These are phyloP conservation scores for Atherinomorus stipes DNA, from an alignment of 2,113 vertebrate genomes.

Conservation along the genomic window DNA sequence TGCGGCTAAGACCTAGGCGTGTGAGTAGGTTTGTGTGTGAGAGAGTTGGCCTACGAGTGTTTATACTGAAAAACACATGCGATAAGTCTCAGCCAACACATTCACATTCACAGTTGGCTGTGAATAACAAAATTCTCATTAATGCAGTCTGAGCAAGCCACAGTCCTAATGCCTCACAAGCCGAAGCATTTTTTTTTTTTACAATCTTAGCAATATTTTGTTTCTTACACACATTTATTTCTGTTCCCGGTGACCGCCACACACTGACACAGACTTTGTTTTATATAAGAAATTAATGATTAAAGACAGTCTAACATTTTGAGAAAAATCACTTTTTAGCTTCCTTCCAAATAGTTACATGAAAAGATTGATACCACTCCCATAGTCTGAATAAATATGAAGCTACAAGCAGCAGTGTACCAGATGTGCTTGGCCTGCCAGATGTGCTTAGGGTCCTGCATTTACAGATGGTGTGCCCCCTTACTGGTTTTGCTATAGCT, in stretches of 20 bases:
- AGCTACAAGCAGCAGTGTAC: not conserved
- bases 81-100: slow-evolving; percentile 42
- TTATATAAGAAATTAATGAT: not conserved
- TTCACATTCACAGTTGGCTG: slow-evolving; percentile 27
- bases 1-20: slow-evolving; percentile 50
- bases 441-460: not conserved
- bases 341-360: slow-evolving; percentile 3
- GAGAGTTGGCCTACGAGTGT: slow-evolving; percentile 30
- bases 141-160: slow-evolving; percentile 43
- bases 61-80: slow-evolving; percentile 41
- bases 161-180: slow-evolving; percentile 12
- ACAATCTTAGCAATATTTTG: not conserved
- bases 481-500: not conserved
- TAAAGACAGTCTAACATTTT: not conserved
- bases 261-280: not conserved
- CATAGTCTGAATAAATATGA: slow-evolving; percentile 1
- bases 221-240: slow-evolving; percentile 1
- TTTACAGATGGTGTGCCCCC: not conserved
- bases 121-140: slow-evolving; percentile 33
- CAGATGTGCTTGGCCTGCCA: slow-evolving; percentile 5
- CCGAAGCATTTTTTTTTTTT: slow-evolving; percentile 3
- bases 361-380: not conserved
- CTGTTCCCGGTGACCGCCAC: not conserved
- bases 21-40: slow-evolving; percentile 39
- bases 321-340: not conserved